Percentiles rank a stretch among this genome's conserved stretches.
phyloP scores from a whole-genome alignment of 2,113 vertebrate genomes.

The Crotophaga sulcirostris region DNA sequence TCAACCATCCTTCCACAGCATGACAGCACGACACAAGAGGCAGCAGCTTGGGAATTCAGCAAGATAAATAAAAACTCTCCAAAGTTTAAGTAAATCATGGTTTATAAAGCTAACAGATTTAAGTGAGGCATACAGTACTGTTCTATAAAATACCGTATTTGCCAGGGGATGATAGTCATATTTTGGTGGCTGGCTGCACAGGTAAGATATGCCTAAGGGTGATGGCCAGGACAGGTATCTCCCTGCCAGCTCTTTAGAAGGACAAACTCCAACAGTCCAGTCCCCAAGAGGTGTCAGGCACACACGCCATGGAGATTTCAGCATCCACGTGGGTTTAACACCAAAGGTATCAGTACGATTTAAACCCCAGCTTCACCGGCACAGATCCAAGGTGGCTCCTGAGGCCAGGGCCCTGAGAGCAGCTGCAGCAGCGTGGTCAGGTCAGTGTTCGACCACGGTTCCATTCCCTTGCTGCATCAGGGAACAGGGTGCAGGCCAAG shows the following conservation, averaged over 20 bases:
- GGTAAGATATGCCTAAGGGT: not conserved
- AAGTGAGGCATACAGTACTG: not conserved
- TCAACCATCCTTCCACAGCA: constrained; percentile 65
- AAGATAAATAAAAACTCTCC: constrained; percentile 71
- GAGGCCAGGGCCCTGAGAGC: not conserved
- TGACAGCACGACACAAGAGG: constrained; percentile 66
- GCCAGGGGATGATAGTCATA: not conserved
- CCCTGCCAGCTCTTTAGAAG: not conserved
- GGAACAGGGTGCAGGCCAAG: not conserved
- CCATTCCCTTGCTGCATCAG: not conserved
- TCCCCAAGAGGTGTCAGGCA: not conserved
- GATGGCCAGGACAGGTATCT: not conserved
- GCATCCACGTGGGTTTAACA: not conserved
- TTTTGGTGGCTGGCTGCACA: not conserved
- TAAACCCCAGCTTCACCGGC: not conserved
- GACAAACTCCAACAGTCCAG: not conserved
- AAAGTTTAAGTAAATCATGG: constrained; percentile 73
- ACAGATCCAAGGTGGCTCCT: not conserved
- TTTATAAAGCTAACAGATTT: constrained; percentile 32
- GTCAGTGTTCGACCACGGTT: not conserved
- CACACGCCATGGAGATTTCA: fast-evolving
- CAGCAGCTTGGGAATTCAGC: constrained; percentile 44
- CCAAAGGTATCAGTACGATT: not conserved
- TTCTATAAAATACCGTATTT: not conserved
- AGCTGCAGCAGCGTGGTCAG: not conserved